Evolutionary conservation across 2,888 invertebrate genomes (phyloP).

Genomic region (Trimorus sp.): DNA sequence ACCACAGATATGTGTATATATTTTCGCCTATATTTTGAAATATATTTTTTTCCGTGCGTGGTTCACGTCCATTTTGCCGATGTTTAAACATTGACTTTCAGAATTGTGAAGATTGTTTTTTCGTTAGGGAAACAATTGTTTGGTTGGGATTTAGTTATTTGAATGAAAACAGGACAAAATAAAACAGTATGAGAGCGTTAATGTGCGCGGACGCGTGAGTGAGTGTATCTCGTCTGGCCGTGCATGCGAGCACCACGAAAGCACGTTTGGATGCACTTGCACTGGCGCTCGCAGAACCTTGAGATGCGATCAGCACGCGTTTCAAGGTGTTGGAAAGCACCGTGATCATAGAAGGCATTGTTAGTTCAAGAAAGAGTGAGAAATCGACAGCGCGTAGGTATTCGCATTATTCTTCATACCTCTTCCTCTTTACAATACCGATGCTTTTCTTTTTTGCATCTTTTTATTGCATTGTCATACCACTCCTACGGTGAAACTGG

Average conservation of each 20-base stretch:
- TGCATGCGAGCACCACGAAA: slow-evolving; percentile 43
- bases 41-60: too few relatives aligned
- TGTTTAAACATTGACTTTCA: too few relatives aligned
- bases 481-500: slow-evolving; percentile 55
- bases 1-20: too few relatives aligned
- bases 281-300: slow-evolving; percentile 65
- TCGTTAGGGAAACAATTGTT: too few relatives aligned
- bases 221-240: slow-evolving; percentile 24
- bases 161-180: too few relatives aligned
- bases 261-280: slow-evolving; percentile 67
- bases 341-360: slow-evolving; percentile 63
- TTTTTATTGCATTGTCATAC: slow-evolving; percentile 25
- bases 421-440: slow-evolving; percentile 1
- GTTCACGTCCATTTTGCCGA: too few relatives aligned
- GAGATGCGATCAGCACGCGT: slow-evolving; percentile 65
- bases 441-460: slow-evolving; percentile 6
- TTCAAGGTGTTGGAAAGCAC: slow-evolving; percentile 67
- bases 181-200: too few relatives aligned
- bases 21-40: too few relatives aligned
- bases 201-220: too few relatives aligned
- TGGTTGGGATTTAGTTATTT: too few relatives aligned
- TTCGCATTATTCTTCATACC: slow-evolving; percentile 50
- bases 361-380: slow-evolving; percentile 59
- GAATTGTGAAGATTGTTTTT: too few relatives aligned
- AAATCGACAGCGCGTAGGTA: slow-evolving; percentile 60